Percentiles rank a stretch among this genome's conserved stretches.
Evolutionary conservation across 2,888 invertebrate genomes (phyloP).

Genomic region (Sclerodermus sp.): DNA sequence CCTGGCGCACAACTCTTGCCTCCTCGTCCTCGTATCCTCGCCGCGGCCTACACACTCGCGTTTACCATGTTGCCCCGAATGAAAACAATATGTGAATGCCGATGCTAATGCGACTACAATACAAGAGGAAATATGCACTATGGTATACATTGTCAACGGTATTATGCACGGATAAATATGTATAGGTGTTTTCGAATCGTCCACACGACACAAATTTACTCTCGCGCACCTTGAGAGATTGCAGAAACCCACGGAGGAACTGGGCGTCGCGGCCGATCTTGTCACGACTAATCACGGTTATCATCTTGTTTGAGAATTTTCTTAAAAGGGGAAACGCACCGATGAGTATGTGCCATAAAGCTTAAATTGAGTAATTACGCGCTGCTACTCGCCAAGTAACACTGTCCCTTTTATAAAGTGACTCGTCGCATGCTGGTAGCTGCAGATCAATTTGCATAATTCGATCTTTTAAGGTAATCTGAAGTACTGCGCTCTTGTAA

Average conservation of each 20-base stretch:
- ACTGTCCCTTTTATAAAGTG: too few species aligned
- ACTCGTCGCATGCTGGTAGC: not conserved
- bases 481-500: not conserved
- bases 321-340: too few species aligned
- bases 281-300: too few species aligned
- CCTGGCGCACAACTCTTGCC: not conserved
- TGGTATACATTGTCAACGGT: not conserved
- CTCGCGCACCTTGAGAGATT: too few species aligned
- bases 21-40: slow-evolving; percentile 4
- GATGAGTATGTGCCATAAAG: too few species aligned
- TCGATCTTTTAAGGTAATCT: slow-evolving; percentile 1
- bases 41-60: slow-evolving; percentile 9
- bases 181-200: too few species aligned
- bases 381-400: too few species aligned
- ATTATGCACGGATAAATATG: slow-evolving; percentile 4
- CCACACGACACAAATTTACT: too few species aligned
- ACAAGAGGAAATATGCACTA: slow-evolving; percentile 17
- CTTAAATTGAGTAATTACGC: too few species aligned
- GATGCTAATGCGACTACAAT: slow-evolving; percentile 38
- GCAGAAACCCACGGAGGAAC: too few species aligned
- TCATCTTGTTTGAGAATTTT: too few species aligned
- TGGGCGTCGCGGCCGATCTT: too few species aligned
- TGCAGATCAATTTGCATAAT: not conserved
- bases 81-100: slow-evolving; percentile 36
- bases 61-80: not conserved